Percentiles rank a stretch among this genome's conserved stretches.
Conservation (phyloP, 2,888 invertebrate species). For the Drosophila merina region DNA sequence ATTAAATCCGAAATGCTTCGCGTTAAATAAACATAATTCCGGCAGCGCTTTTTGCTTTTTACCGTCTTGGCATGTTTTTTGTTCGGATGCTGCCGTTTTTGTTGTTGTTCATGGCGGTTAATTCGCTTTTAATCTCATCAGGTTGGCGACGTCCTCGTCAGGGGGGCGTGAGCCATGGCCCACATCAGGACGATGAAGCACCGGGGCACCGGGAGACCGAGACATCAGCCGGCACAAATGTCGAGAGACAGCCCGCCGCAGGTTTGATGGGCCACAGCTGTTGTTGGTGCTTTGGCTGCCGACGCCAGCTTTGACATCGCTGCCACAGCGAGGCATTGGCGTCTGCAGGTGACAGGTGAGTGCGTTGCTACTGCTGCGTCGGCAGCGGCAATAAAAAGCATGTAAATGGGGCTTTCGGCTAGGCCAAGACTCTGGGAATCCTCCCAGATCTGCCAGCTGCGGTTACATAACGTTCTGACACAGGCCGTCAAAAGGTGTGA, state of each 20-base stretch:
- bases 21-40: conserved; percentile 67
- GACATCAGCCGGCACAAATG: conserved; percentile 28
- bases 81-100: conserved; percentile 23
- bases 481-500: conserved; percentile 38
- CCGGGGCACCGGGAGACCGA: neutral
- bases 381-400: conserved; percentile 63
- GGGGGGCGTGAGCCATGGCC: conserved; percentile 56
- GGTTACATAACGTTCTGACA: conserved; percentile 54
- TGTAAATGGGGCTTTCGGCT: conserved; percentile 57
- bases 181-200: conserved; percentile 16
- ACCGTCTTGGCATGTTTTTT: conserved; percentile 31
- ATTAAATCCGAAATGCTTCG: conserved; percentile 50
- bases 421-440: conserved; percentile 31
- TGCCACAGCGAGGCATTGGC: conserved; percentile 12
- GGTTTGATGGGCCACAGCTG: conserved; percentile 49
- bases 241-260: conserved; percentile 50
- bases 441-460: conserved; percentile 23
- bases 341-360: conserved; percentile 66
- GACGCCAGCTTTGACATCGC: conserved; percentile 3
- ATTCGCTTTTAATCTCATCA: conserved; percentile 71
- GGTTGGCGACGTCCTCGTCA: conserved; percentile 43
- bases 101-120: conserved; percentile 62
- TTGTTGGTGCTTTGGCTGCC: conserved; percentile 22
- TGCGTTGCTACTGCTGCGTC: conserved; percentile 33
- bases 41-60: conserved; percentile 45